Conservation (phyloP, 2,888 invertebrate genomes). For the Zygothrica quintamaculata region DNA sequence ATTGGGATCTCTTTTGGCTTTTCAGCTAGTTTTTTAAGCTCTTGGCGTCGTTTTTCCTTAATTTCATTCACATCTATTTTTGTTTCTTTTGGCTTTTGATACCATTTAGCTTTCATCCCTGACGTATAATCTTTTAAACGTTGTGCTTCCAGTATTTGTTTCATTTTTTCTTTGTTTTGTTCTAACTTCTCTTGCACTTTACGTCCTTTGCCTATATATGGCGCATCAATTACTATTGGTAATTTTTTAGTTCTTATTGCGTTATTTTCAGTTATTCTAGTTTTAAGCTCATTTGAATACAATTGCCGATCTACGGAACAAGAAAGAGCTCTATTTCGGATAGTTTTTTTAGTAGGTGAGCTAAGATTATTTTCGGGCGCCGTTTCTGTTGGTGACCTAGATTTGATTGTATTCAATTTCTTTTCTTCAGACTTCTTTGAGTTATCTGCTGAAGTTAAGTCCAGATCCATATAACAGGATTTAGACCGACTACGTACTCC, state of each 20-base stretch:
- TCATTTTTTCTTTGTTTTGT: constrained; percentile 26
- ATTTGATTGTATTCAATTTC: background rate
- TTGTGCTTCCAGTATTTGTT: constrained; percentile 38
- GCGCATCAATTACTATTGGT: constrained; percentile 76
- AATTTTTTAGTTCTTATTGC: constrained; percentile 26
- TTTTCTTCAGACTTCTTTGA: background rate
- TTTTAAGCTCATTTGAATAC: too few species aligned
- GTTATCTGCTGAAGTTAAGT: background rate
- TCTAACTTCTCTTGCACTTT: constrained; percentile 3
- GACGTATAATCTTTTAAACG: constrained; percentile 27
- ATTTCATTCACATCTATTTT: constrained; percentile 51
- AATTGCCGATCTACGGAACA: constrained; percentile 4
- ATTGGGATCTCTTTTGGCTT: constrained; percentile 31
- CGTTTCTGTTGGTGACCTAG: too few species aligned
- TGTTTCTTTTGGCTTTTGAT: constrained; percentile 69
- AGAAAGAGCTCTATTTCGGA: constrained; percentile 32
- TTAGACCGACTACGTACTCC: too few species aligned
- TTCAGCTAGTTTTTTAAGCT: constrained; percentile 74
- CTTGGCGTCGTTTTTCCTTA: constrained; percentile 74
- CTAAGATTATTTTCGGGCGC: background rate
- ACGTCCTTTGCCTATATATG: constrained; percentile 77
- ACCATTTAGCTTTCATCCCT: constrained; percentile 76
- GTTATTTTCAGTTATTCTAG: too few species aligned
- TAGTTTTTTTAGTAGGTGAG: background rate
- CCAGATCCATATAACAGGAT: constrained; percentile 1